Base-by-base conservation (phyloP, 2,888 invertebrate species). In the Yponomeuta cagnagella region DNA sequence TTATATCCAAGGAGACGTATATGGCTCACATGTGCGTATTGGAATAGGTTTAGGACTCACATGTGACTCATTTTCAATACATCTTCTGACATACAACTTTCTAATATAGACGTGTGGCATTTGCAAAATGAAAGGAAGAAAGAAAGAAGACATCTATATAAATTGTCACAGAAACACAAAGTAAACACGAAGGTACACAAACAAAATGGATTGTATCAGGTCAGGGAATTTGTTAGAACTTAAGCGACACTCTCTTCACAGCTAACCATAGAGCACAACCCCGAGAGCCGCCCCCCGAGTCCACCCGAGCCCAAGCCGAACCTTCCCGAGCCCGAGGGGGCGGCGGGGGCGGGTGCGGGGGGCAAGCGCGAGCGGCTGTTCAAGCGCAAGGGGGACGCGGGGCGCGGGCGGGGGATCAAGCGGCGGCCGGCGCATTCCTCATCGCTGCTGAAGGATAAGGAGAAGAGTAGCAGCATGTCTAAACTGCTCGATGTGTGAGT, bases 251-350 rank as follows among this genome's bases (percentile, higher is more conserved):
- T 43, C 43, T 8, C 8, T 73, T 82, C 82, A 66, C 90, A 96
- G 94, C 88, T 98, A 74, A 98, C 97, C 3, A 96, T 98, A 78
- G 98, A 98, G 85, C 97, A 97, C 82, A 97, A 97, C 83, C 97
- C 98, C 10, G 96, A 96, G 75, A 94, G 96, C 63, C 70, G n/a
- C 23, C 64, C 30, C 23, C 30, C 65, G n/a, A 33, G 6, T 30
- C 31, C 65, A 5, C 52, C 52, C 52, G 52, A 58, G 8, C 4
- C 12, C 1, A 15, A 58, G 52, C 52, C 52, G 12, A 12, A 15
- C 52, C 1, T 1, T 15, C 52, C 52, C 15, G 64, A 10, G 64
- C 23, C n/a, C 64, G 64, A 64, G 64, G 64, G 5, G 30, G 30
- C 64, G 31, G 64, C 6, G 71, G 75, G 77, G 71, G 76, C 75